Conservation (phyloP, 2,888 invertebrate species). For the Apomyelois bistriatella region DNA sequence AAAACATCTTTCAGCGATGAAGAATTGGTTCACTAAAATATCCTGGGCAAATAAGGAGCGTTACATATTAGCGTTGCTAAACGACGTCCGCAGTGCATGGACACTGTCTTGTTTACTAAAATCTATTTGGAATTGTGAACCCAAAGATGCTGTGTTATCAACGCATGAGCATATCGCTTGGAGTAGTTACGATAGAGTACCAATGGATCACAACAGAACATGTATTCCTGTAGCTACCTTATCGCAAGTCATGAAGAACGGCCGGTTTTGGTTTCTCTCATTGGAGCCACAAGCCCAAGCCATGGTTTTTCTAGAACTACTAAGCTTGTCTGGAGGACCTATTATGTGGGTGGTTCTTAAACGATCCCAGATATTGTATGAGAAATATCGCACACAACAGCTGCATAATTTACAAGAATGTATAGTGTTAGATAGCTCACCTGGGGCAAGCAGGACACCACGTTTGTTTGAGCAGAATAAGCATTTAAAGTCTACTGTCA, state of each 20-base stretch:
- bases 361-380: slow-evolving; percentile 44
- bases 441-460: background rate
- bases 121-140: slow-evolving; percentile 63
- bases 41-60: slow-evolving; percentile 59
- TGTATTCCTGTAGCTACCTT: slow-evolving; percentile 46
- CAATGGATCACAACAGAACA: slow-evolving; percentile 65
- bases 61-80: slow-evolving; percentile 48
- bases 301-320: slow-evolving; percentile 50
- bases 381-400: slow-evolving; percentile 40
- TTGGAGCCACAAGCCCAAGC: slow-evolving; percentile 58
- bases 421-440: slow-evolving; percentile 33
- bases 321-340: slow-evolving; percentile 60
- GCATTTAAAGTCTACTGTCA: background rate
- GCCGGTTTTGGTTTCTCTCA: slow-evolving; percentile 59
- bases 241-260: slow-evolving; percentile 53
- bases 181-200: slow-evolving; percentile 60
- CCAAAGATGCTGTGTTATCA: slow-evolving; percentile 41
- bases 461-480: background rate
- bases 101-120: slow-evolving; percentile 60
- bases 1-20: slow-evolving; percentile 49
- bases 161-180: slow-evolving; percentile 31
- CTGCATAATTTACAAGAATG: slow-evolving; percentile 46
- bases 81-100: slow-evolving; percentile 55
- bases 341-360: slow-evolving; percentile 54
- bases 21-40: slow-evolving; percentile 57